Base-by-base conservation (phyloP, 2,113 vertebrate genomes). In the Tragelaphus imberbis region DNA sequence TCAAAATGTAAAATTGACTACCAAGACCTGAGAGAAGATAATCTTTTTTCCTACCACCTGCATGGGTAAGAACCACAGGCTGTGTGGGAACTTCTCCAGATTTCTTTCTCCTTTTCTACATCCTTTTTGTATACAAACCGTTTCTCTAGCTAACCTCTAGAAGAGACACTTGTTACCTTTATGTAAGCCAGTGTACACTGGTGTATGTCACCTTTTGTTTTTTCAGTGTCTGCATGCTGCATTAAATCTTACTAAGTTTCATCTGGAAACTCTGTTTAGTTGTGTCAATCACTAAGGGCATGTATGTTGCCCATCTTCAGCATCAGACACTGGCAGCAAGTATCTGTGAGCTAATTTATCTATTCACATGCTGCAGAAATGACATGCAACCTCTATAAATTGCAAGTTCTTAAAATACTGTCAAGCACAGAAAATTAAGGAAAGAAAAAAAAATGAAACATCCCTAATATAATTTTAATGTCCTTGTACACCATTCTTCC, bases 1-100 rank as follows among this genome's bases (percentile, higher is more conserved):
- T 98, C 98, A 96, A 97, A 94, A 98, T 92, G 80, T 86, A 98
- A 97, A 98, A 98, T 88, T 96, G 96, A 91, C 97, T 98, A 96
- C 98, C 94, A 86, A 98, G 98, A 97, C 94, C 97, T 56, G 61
- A 95, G 91, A 97, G 91, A 96, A 97, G 81, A 98, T 97, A 97
- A 96, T 93, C 87, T 47, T 49, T 97, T 92, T 94, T 91, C 92
- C 85, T 96, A 98, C 97, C 58, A 93, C 95, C 86, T 96, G 82
- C 80, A 33, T 91, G 91, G 95, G 55, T 2, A 58, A 98, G 97
- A 97, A 36, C 44, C 9, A 2, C 95, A 96, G 87, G 47, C 97
- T 77, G 44, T 2, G 12, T 95, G 97, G 97, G 97, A 98, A 88
- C 33, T 9, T 77, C 88, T 98, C 97, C 98, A 98, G 23, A 6